These are phyloP conservation scores for Drusus annulatus DNA, from an alignment of 1,140 invertebrate genomes.

Conservation along the genomic window DNA sequence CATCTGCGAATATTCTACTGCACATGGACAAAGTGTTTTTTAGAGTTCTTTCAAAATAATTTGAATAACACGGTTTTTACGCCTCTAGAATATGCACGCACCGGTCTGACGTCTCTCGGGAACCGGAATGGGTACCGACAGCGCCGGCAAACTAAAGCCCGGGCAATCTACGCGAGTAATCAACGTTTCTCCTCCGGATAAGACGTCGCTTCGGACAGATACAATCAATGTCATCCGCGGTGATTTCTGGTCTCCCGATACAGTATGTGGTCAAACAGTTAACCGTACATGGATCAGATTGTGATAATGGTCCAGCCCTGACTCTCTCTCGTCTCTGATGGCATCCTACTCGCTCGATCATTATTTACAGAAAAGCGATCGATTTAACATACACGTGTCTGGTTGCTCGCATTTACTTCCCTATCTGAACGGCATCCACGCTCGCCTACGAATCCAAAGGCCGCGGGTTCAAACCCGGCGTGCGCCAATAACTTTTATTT, in stretches of 20 bases:
- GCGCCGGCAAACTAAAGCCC: too few relatives aligned
- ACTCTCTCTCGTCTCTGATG: not conserved
- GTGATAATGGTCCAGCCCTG: not conserved
- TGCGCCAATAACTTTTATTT: too few relatives aligned
- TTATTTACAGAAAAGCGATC: constrained; percentile 1
- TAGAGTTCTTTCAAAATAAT: not conserved
- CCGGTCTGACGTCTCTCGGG: not conserved
- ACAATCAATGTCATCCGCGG: constrained; percentile 36
- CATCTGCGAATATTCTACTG: too few relatives aligned
- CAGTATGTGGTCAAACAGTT: constrained; percentile 19
- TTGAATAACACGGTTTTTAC: not conserved
- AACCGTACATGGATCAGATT: constrained; percentile 5
- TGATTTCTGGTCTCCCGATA: constrained; percentile 32
- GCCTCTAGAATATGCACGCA: not conserved
- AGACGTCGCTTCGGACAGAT: constrained; percentile 33
- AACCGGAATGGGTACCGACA: constrained; percentile 22
- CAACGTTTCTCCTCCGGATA: constrained; percentile 37
- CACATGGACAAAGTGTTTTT: too few relatives aligned
- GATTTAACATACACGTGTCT: constrained; percentile 3
- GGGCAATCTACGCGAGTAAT: constrained; percentile 28
- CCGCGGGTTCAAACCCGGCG: too few relatives aligned
- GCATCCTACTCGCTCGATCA: not conserved
- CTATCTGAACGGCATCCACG: too few relatives aligned
- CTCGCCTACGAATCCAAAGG: too few relatives aligned
- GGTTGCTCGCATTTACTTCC: too few relatives aligned